Percentiles rank a stretch among this genome's conserved stretches.
Evolutionary conservation across 2,888 invertebrate species (phyloP).

Genomic region (Agrochola lychnidis): DNA sequence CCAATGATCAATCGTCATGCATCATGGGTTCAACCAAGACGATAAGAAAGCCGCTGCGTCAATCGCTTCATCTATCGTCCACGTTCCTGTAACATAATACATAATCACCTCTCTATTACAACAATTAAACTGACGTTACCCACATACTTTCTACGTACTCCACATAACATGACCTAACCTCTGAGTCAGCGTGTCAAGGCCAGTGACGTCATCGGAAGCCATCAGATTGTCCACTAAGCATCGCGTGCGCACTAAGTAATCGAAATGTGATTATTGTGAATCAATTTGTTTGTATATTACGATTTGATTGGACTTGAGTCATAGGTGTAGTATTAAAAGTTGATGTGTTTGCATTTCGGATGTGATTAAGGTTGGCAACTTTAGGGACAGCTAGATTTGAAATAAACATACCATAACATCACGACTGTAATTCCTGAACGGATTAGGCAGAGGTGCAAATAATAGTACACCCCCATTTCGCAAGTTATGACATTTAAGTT

Average conservation of each 20-base stretch:
- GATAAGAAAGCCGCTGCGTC: background rate
- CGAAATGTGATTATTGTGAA: slow-evolving; percentile 62
- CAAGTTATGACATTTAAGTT: background rate
- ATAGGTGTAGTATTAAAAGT: slow-evolving; percentile 32
- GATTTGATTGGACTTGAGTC: slow-evolving; percentile 55
- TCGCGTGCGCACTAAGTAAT: slow-evolving; percentile 63
- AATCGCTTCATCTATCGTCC: background rate
- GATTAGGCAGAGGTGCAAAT: background rate
- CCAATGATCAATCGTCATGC: background rate
- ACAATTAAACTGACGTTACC: slow-evolving; percentile 12
- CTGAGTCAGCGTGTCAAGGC: slow-evolving; percentile 63
- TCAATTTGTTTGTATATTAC: slow-evolving; percentile 61
- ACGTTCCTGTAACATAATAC: background rate
- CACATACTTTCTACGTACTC: slow-evolving; percentile 46
- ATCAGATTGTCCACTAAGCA: slow-evolving; percentile 45
- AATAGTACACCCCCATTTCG: background rate
- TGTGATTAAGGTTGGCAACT: background rate
- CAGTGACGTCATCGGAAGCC: slow-evolving; percentile 53
- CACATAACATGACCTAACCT: slow-evolving; percentile 56
- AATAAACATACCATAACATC: background rate
- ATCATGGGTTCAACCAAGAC: background rate
- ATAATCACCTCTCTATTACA: background rate
- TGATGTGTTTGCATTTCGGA: slow-evolving; percentile 34
- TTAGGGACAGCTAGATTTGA: background rate
- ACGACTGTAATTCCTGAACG: background rate